phyloP scores from a whole-genome alignment of 2,797 vertebrate genomes.

The Enteromius unitaeniatus region DNA sequence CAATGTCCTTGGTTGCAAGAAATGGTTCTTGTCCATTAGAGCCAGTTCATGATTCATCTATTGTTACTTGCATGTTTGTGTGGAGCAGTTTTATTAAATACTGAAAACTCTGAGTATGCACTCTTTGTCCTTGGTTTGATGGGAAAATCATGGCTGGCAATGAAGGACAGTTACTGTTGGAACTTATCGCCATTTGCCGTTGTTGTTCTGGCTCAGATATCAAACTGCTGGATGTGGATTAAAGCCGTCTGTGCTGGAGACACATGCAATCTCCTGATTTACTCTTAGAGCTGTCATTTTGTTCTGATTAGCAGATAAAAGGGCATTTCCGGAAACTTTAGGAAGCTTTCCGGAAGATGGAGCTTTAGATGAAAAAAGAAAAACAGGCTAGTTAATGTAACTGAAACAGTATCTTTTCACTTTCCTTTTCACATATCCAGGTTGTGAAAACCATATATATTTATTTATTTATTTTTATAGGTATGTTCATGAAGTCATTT shows the following conservation, averaged over 20 bases:
- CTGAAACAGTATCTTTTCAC: constrained; percentile 32
- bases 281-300: constrained; percentile 42
- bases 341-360: constrained; percentile 7
- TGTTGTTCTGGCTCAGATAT: constrained; percentile 67
- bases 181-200: constrained; percentile 60
- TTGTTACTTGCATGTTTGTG: constrained; percentile 11
- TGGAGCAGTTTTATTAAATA: not conserved
- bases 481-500: not conserved
- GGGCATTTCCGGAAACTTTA: constrained; percentile 16
- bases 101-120: not conserved
- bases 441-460: not conserved
- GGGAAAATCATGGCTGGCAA: constrained; percentile 42
- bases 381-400: constrained; percentile 53
- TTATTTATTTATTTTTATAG: not conserved
- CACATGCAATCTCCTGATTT: constrained; percentile 37
- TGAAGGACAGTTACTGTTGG: constrained; percentile 58
- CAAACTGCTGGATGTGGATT: constrained; percentile 62
- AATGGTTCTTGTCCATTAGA: not conserved
- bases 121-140: constrained; percentile 29
- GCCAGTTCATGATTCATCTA: constrained; percentile 14
- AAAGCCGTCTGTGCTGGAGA: constrained; percentile 25
- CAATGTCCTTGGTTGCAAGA: not conserved
- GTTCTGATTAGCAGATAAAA: constrained; percentile 49
- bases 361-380: constrained; percentile 21
- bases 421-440: not conserved